A percentile compares a stretch with the other conserved stretches of the same genome.
phyloP scores from a whole-genome alignment of 2,113 vertebrate species.

The Sander vitreus region DNA sequence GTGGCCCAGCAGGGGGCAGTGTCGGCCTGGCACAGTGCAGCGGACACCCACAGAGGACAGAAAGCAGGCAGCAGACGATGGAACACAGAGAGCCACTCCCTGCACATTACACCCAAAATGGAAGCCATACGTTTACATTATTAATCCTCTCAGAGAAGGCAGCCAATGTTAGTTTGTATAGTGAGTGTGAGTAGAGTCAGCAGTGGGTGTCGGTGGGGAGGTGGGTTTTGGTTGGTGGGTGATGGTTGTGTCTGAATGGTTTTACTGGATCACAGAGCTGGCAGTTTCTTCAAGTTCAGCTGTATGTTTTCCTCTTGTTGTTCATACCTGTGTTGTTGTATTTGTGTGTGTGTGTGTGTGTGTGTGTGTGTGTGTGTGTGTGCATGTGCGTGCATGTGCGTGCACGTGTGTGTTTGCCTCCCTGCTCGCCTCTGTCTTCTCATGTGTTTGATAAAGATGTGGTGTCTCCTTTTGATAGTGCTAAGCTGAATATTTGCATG shows the following conservation, averaged over 20 bases:
- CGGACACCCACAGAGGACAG: conserved; percentile 16
- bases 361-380: conserved; percentile 12
- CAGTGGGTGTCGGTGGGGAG: background rate
- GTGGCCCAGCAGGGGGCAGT: conserved; percentile 72
- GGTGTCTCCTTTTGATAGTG: background rate
- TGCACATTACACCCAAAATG: conserved; percentile 43
- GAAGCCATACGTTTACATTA: conserved; percentile 44
- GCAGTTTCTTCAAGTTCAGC: background rate
- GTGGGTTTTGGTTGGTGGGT: background rate
- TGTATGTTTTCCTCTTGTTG: background rate
- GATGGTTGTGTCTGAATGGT: background rate
- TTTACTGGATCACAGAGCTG: conserved; percentile 42
- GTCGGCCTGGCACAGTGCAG: conserved; percentile 29
- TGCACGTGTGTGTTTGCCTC: background rate
- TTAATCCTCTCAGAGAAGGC: conserved; percentile 41
- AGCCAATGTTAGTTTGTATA: background rate
- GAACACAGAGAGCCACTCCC: conserved; percentile 57
- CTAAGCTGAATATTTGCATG: background rate
- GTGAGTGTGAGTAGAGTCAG: background rate
- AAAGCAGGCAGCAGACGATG: conserved; percentile 7
- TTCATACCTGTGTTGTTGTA: background rate
- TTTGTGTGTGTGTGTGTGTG: conserved; percentile 7
- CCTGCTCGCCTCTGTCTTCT: background rate
- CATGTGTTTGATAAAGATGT: background rate
- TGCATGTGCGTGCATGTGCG: background rate